Evolutionary conservation across 2,113 vertebrate species (phyloP), one percentile per base, ranked within the genome.

Genomic region (Stercorarius parasiticus): DNA sequence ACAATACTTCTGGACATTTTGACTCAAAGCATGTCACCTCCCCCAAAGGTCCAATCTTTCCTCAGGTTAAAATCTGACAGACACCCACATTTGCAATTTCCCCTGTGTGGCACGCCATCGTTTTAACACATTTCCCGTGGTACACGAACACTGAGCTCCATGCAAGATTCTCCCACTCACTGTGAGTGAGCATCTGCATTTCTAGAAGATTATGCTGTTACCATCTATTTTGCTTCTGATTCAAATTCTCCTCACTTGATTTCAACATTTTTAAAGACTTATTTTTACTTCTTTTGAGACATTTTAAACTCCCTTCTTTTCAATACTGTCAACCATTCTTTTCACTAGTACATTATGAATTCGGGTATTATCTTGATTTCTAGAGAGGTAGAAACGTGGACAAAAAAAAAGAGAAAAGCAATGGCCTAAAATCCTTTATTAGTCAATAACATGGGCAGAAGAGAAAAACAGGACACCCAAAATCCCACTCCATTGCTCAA

Each of bases 151-250:
- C 80, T 10, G 42, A 90, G 93, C 93, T 94, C 95, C 88, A 36
- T 86, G 92, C 83, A 82, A 32, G 95, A 20, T 67, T 84, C 97
- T 97, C 96, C 96, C 97, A 97, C 97, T 95, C 94, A 76, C 90
- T 84, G 64, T 81, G 96, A 97, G 95, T 89, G 96, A 97, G 92
- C 92, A 97, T 66, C 94, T 92, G 90, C 87, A 62, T 94, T 93
- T 93, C 95, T 85, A 74, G 82, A 40, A 90, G 88, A 92, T 95
- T 74, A 81, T 91, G 80, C 92, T 72, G 72, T 52, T 95, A 25
- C 88, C 96, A 89, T 43, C 92, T 86, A 93, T 92, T 95, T 83
- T 84, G 58, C 67, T 95, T 93, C 96, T 95, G 96, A 94, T 95
- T 96, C 93, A 94, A 95, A 92, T 90, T 91, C 87, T 84, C 83